Base-by-base conservation (phyloP, 2,888 invertebrate species). In the Ectobius pallidus region DNA sequence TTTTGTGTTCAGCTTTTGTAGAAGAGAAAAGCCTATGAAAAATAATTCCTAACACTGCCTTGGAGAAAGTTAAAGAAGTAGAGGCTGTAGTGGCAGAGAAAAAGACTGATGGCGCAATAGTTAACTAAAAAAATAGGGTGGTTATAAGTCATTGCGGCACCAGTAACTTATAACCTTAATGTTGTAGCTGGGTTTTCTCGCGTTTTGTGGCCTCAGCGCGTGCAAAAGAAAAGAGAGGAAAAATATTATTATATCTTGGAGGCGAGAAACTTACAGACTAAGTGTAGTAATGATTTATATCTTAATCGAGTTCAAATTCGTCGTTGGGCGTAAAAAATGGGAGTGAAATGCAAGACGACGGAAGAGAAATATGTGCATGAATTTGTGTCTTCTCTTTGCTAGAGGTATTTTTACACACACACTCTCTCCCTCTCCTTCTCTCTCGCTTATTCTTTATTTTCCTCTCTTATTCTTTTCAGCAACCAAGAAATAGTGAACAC, bases 361-460 rank as follows among this genome's bases (percentile, higher is more conserved):
- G 74, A 74, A 74, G 61, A 69, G 74, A 74, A 68, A 69, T 71
- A 71, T 74, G 71, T 34, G 71, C 68, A 61, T 71, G 49, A 69
- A 71, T 61, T 71, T 46, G 42, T 30, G 62, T 34, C 62, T 1
- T 25, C 52, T 52, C 20, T 14, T n/a, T n/a, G n/a, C n/a, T n/a
- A n/a, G 1, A 25, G 11, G 22, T 22, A 25, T 25, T 52, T 44
- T 52, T 52, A n/a, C n/a, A n/a, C n/a, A n/a, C n/a, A n/a, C n/a
- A n/a, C n/a, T n/a, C n/a, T n/a, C n/a, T n/a, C n/a, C n/a, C n/a
- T n/a, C n/a, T n/a, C n/a, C n/a, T n/a, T n/a, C n/a, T n/a, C n/a
- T n/a, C n/a, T n/a, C n/a, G n/a, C n/a, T n/a, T n/a, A n/a, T n/a
- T n/a, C n/a, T 52, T 25, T 25, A 52, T 22, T 52, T 52, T 14